Conservation (phyloP, 1,140 invertebrate genomes). For the Hermetia illucens region DNA sequence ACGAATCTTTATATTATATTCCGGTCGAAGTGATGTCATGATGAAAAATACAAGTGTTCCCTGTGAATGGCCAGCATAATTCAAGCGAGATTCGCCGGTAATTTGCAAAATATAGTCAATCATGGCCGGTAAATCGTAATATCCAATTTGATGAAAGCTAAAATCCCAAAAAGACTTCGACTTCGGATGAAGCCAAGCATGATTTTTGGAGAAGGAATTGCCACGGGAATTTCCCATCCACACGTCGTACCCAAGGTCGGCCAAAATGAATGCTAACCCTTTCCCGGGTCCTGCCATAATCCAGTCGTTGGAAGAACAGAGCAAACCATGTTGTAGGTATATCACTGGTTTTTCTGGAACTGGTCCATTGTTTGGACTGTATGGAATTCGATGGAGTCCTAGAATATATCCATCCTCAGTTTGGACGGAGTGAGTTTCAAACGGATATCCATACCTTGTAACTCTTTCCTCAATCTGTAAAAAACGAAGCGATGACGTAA, state of each 20-base stretch:
- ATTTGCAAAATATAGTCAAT: slow-evolving; percentile 35
- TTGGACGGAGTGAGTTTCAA: slow-evolving; percentile 23
- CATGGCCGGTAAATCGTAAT: slow-evolving; percentile 37
- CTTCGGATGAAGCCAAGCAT: slow-evolving; percentile 1
- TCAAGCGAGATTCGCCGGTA: slow-evolving; percentile 35
- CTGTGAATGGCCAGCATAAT: slow-evolving; percentile 42
- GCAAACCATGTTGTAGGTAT: slow-evolving; percentile 54
- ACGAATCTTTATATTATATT: slow-evolving; percentile 36
- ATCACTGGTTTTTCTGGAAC: slow-evolving; percentile 26
- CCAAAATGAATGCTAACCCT: slow-evolving; percentile 30
- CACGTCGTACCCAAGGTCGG: slow-evolving; percentile 45
- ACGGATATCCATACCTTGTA: slow-evolving; percentile 25
- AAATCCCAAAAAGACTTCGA: slow-evolving; percentile 22
- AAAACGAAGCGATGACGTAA: slow-evolving; percentile 9
- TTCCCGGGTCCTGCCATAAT: slow-evolving; percentile 44
- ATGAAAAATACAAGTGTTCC: slow-evolving; percentile 44
- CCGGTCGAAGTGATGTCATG: slow-evolving; percentile 29
- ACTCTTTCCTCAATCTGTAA: slow-evolving; percentile 18
- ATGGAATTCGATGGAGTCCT: slow-evolving; percentile 39
- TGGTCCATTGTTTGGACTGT: slow-evolving; percentile 31
- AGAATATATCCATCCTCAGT: slow-evolving; percentile 47
- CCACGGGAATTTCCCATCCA: slow-evolving; percentile 32
- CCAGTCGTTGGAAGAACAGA: slow-evolving; percentile 55
- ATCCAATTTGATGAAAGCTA: slow-evolving; percentile 29
- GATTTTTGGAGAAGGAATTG: background rate